Percentiles rank a stretch among this genome's conserved stretches.
These are phyloP conservation scores for Callipepla californica DNA, from an alignment of 2,113 vertebrate genomes.

Conservation along the genomic window DNA sequence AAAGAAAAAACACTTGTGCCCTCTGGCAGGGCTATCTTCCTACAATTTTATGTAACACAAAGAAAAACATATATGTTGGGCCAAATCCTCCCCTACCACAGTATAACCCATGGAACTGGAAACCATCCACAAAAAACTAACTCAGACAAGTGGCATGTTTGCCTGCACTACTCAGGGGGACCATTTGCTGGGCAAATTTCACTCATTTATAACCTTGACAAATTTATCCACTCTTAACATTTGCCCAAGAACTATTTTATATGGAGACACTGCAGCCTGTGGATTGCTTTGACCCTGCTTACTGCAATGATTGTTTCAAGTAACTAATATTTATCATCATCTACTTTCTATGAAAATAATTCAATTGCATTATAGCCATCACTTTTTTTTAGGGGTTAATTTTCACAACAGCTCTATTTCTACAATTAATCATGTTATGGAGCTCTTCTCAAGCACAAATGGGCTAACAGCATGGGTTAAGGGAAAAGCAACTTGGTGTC, in stretches of 20 bases:
- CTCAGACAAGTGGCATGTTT: constrained; percentile 18
- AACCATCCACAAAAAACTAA: constrained; percentile 35
- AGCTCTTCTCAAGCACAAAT: not conserved
- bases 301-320: not conserved
- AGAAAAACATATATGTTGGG: not conserved
- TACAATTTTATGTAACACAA: constrained; percentile 39
- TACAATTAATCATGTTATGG: not conserved
- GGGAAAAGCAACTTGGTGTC: not conserved
- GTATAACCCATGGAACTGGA: constrained; percentile 47
- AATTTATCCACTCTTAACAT: not conserved
- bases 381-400: constrained; percentile 1
- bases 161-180: not conserved
- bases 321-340: constrained; percentile 8
- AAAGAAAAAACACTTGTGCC: not conserved
- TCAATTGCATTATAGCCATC: not conserved
- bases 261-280: not conserved
- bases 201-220: constrained; percentile 10
- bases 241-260: constrained; percentile 16
- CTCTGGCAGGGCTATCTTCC: constrained; percentile 17
- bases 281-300: not conserved
- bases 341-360: not conserved
- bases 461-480: not conserved
- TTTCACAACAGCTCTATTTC: not conserved
- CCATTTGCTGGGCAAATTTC: constrained; percentile 12
- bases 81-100: constrained; percentile 15